A percentile compares a stretch with the other conserved stretches of the same genome.
phyloP scores from a whole-genome alignment of 2,113 vertebrate species.

The Ptilonorhynchus violaceus region DNA sequence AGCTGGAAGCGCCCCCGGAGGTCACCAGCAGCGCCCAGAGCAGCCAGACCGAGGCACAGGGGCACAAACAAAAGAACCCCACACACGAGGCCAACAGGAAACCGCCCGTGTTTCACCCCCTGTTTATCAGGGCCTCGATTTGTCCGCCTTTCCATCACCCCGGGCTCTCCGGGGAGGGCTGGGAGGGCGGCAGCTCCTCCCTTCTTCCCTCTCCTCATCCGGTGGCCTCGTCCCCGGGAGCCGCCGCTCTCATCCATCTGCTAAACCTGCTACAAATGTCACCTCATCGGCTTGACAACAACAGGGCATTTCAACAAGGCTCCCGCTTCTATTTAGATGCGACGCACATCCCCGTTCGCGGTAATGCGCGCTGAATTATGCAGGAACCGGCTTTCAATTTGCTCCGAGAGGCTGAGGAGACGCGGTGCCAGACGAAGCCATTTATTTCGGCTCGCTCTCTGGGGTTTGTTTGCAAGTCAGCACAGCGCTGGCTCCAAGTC shows the following conservation, averaged over 20 bases:
- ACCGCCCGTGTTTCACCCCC: background rate
- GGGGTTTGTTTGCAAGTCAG: constrained; percentile 48
- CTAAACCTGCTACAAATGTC: constrained; percentile 52
- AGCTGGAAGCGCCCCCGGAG: background rate
- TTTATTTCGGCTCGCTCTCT: constrained; percentile 57
- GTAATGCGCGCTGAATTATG: constrained; percentile 59
- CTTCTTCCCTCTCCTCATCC: background rate
- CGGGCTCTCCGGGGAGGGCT: background rate
- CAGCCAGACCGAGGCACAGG: background rate
- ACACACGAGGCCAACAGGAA: background rate
- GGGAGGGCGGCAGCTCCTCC: background rate
- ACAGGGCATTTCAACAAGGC: constrained; percentile 48
- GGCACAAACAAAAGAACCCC: background rate
- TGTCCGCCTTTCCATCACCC: background rate
- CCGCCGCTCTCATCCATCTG: constrained; percentile 35
- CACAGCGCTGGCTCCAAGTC: background rate
- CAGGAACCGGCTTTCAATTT: constrained; percentile 58
- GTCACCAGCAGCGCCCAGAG: background rate
- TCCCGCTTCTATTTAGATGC: constrained; percentile 59
- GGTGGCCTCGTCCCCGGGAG: background rate
- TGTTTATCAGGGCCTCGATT: background rate
- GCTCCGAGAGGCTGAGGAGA: constrained; percentile 45
- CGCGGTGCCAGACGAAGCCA: constrained; percentile 45
- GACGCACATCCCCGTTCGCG: constrained; percentile 27
- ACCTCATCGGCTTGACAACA: constrained; percentile 29